These are phyloP conservation scores for Puffinus mauretanicus DNA, from an alignment of 2,113 vertebrate species.

Conservation along the genomic window DNA sequence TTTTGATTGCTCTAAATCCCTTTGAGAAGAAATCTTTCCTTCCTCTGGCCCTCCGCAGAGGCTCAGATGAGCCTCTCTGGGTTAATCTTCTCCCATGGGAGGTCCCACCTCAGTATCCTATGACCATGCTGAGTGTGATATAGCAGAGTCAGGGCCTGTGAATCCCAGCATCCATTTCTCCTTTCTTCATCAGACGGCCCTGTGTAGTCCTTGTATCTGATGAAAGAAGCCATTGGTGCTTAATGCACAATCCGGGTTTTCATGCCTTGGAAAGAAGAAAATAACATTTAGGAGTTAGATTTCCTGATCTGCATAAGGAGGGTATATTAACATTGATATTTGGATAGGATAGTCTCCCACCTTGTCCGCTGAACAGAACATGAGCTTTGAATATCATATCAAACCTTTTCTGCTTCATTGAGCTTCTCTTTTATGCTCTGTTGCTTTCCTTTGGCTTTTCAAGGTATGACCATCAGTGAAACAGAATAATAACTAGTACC, in stretches of 20 bases:
- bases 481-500: neutral
- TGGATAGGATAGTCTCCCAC: neutral
- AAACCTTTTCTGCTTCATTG: neutral
- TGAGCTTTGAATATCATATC: neutral
- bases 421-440: constrained; percentile 33
- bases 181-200: neutral
- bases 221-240: neutral
- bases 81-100: neutral
- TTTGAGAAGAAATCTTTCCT: neutral
- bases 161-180: neutral
- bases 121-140: neutral
- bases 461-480: neutral
- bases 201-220: neutral
- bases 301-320: neutral
- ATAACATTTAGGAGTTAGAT: neutral
- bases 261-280: neutral
- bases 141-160: neutral
- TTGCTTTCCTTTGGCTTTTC: constrained; percentile 25
- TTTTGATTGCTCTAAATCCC: neutral
- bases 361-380: neutral
- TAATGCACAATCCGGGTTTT: neutral
- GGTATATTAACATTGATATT: neutral
- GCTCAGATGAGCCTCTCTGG: neutral
- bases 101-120: neutral
- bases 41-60: neutral